Evolutionary conservation across 2,797 vertebrate genomes (phyloP).

Genomic region (Molossus molossus): DNA sequence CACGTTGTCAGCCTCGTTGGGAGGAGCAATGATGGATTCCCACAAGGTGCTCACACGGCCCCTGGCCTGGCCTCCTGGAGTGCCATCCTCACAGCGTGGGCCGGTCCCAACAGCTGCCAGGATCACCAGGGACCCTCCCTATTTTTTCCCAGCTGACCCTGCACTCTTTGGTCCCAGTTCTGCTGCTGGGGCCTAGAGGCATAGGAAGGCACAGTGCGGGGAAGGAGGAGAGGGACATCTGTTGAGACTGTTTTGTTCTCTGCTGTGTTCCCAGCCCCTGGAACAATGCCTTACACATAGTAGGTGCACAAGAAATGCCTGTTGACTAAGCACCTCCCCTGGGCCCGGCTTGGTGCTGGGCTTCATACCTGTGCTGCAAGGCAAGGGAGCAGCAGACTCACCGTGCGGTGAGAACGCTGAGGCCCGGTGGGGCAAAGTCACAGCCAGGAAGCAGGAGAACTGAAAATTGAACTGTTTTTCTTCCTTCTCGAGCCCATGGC

Average conservation of each 20-base stretch:
- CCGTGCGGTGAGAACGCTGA: neutral
- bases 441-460: neutral
- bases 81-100: accelerated
- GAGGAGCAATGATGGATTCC: neutral
- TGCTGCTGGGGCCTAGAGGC: neutral
- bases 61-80: neutral
- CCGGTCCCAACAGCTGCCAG: neutral
- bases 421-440: neutral
- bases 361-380: neutral
- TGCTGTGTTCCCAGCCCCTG: neutral
- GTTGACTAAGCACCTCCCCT: accelerated
- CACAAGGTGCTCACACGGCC: neutral
- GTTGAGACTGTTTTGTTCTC: neutral
- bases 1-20: neutral
- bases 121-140: neutral
- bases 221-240: neutral
- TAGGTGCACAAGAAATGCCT: neutral
- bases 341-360: neutral
- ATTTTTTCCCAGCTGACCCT: neutral
- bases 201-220: accelerated
- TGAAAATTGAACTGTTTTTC: neutral
- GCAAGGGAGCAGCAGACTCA: neutral
- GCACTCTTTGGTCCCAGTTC: neutral
- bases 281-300: accelerated
- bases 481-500: neutral